Base-by-base conservation (phyloP, 2,888 invertebrate genomes). In the Thera obeliscata region DNA sequence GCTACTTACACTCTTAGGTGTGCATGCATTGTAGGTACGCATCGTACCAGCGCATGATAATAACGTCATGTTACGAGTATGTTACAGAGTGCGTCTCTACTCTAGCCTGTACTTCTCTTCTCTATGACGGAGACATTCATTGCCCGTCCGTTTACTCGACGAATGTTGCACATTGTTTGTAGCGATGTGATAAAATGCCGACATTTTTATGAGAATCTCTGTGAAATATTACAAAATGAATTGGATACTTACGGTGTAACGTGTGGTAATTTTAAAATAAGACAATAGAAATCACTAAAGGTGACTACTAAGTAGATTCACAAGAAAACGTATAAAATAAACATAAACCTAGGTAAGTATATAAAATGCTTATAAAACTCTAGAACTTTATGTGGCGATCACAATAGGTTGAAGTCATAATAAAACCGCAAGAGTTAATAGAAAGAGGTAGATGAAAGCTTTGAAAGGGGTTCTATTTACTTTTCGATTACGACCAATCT, bases 91-190 rank as follows among this genome's bases (percentile, higher is more conserved):
- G 63, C 63, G n/a, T 38, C 36, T 67, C 67, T 67, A 56, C 22
- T 22, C 22, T 48, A 22, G 6, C 49, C 59, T 48, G 49, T 52
- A 52, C 22, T 22, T 22, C 22, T 9, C 2, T 52, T 52, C 33
- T 52, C 12, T 50, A 22, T 33, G 59, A 2, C 8, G n/a, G 41
- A 67, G 56, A 56, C 52, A 36, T 61, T 48, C 59, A 63, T 59
- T 63, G 67, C 67, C 36, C 62, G 67, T 33, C 50, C 3, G 66
- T 50, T 41, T 61, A 61, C 69, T 69, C 66, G 69, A 66, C 61
- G 62, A 69, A 69, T 69, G 65, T 68, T 68, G 68, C 69, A 69
- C 65, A 69, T 66, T 69, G 69, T 63, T 66, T 64, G 50, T 69
- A 66, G 69, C 41, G 58, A 61, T 64, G 65, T 69, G 59, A 62